Evolutionary conservation across 2,888 invertebrate genomes (phyloP), one percentile per base, ranked within the genome.

Genomic region (Andrena dorsata): DNA sequence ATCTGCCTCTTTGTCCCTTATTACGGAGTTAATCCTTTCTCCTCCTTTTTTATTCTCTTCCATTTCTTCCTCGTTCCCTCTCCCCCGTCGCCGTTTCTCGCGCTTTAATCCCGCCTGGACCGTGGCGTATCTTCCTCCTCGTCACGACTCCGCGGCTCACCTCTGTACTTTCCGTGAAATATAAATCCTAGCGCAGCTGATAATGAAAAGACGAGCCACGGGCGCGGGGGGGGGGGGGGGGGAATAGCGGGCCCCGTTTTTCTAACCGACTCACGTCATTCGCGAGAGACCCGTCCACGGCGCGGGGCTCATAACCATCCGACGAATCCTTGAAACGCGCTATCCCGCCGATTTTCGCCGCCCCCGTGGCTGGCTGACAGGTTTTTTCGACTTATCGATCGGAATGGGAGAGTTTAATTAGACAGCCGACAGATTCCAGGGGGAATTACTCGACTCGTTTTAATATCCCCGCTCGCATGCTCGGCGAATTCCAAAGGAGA

Each of bases 121-220:
- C 79, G 32, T 0, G 56, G 79, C 64, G 78, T 80, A 77, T 88
- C 84, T 84, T 60, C 73, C 77, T 75, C 77, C 71, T 63, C 81
- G 84, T 85, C 87, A 88, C 88, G 87, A 86, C 80, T 69, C 23
- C 64, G 76, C 51, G 49, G 60, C 71, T 85, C 82, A 74, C 77
- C 85, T 82, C 77, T 83, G 77, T 75, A 82, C 84, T 75, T 76
- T 71, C 26, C 76, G 70, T 63, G 75, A 85, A 84, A 87, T 73
- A 75, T 75, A 69, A 76, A 80, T 76, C 72, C 78, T 66, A 71
- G 80, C 72, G 70, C 69, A 73, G 73, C 70, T 83, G 83, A 86
- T 87, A 85, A 86, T 69, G 82, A 86, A 83, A 72, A 71, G 73
- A 73, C 47, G 61, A 72, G 72, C 77, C 64, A 51, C 30, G 63